Evolutionary conservation across 92 coral and sea anemone genomes (phyloP).

Genomic region (Palythoa caribaeorum): DNA sequence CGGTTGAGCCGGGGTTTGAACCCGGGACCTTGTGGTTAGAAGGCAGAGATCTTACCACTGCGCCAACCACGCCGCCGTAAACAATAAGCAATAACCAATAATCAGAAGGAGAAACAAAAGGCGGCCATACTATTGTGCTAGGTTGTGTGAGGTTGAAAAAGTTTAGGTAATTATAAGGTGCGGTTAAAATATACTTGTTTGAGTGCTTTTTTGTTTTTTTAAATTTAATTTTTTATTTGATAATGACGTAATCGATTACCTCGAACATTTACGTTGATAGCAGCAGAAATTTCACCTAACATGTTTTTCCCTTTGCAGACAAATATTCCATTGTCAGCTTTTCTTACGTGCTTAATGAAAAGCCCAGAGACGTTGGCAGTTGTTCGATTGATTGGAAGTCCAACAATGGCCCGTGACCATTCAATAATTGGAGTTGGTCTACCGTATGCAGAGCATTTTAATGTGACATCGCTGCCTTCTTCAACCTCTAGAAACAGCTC

Average conservation of each 20-base stretch:
- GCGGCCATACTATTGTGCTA: too few species aligned
- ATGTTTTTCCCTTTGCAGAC: slow-evolving; percentile 26
- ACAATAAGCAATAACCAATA: too few species aligned
- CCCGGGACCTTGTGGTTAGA: too few species aligned
- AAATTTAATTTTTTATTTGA: too few species aligned
- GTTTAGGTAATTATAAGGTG: too few species aligned
- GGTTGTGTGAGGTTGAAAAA: too few species aligned
- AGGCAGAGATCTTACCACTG: too few species aligned
- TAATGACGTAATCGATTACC: background rate
- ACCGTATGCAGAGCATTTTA: background rate
- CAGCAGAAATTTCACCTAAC: slow-evolving; percentile 15
- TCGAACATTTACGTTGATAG: slow-evolving; percentile 25
- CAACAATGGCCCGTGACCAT: slow-evolving; percentile 14
- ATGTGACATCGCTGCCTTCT: background rate
- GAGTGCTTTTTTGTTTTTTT: too few species aligned
- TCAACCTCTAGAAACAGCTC: background rate
- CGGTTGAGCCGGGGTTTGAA: too few species aligned
- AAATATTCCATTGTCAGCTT: slow-evolving; percentile 6
- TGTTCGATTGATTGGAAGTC: slow-evolving; percentile 2
- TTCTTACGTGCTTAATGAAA: background rate
- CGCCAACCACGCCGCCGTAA: too few species aligned
- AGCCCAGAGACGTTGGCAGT: background rate
- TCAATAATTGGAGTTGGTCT: slow-evolving; percentile 12
- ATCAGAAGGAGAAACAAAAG: too few species aligned
- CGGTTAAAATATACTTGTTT: too few species aligned